phyloP scores from a whole-genome alignment of 2,113 vertebrate species.

The Notiomystis cincta region DNA sequence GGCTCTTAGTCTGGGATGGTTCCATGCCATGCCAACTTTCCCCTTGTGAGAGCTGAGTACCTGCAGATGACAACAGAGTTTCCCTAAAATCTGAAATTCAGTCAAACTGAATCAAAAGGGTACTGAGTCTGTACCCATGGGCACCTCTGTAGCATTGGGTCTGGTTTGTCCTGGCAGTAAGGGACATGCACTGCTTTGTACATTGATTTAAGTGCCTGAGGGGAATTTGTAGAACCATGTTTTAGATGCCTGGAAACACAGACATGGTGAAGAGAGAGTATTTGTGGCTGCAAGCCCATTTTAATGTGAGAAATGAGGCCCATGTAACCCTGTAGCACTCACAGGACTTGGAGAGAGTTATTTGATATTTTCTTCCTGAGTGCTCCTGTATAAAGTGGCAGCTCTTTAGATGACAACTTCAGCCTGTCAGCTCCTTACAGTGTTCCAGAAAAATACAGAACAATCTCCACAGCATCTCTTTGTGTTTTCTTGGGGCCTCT shows the following conservation, averaged over 20 bases:
- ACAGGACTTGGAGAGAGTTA: neutral
- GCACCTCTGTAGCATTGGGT: accelerated
- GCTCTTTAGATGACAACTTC: neutral
- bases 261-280: neutral
- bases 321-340: neutral
- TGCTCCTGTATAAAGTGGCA: neutral
- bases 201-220: neutral
- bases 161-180: neutral
- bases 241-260: neutral
- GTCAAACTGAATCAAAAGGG: neutral
- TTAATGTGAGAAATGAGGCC: neutral
- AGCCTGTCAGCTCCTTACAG: neutral
- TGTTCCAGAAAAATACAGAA: neutral
- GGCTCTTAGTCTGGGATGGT: neutral
- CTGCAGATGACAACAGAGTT: neutral
- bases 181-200: neutral
- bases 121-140: neutral
- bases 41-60: neutral
- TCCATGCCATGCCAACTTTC: neutral
- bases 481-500: neutral
- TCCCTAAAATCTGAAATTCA: neutral
- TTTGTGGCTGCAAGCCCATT: neutral
- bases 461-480: neutral
- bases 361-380: neutral
- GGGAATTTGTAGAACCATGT: neutral